phyloP scores from a whole-genome alignment of 2,888 invertebrate genomes.

The Zaprionus obscuricornis region DNA sequence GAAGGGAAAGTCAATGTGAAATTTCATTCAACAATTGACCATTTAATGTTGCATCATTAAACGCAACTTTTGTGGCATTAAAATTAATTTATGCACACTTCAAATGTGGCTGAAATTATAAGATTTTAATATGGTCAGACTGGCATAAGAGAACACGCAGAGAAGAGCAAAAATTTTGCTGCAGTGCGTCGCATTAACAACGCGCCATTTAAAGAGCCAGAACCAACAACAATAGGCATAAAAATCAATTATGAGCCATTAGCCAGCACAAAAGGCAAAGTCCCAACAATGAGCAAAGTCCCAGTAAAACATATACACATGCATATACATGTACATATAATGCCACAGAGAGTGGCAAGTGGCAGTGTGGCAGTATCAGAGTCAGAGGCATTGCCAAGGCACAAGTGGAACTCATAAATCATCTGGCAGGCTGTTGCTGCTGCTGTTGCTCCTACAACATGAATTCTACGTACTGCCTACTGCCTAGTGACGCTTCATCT shows the following conservation, averaged over 20 bases:
- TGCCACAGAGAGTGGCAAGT: neutral
- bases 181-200: conserved; percentile 68
- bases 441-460: no score
- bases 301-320: no score
- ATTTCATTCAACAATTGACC: conserved; percentile 28
- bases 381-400: conserved; percentile 10
- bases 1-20: no score
- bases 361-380: neutral
- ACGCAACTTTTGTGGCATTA: conserved; percentile 49
- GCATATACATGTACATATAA: no score
- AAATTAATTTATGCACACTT: conserved; percentile 66
- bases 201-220: conserved; percentile 64
- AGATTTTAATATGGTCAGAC: conserved; percentile 64
- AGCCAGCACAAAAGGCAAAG: conserved; percentile 54
- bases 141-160: neutral
- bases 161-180: conserved; percentile 10
- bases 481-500: neutral
- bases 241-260: conserved; percentile 78
- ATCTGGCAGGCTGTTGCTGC: conserved; percentile 71
- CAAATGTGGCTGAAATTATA: conserved; percentile 70
- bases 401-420: conserved; percentile 65
- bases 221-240: conserved; percentile 71
- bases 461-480: no score
- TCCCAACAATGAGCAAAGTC: conserved; percentile 14
- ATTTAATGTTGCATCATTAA: conserved; percentile 58